Percentiles rank a stretch among this genome's conserved stretches.
phyloP scores from a whole-genome alignment of 2,113 vertebrate species.

The Dissostichus mawsoni region DNA sequence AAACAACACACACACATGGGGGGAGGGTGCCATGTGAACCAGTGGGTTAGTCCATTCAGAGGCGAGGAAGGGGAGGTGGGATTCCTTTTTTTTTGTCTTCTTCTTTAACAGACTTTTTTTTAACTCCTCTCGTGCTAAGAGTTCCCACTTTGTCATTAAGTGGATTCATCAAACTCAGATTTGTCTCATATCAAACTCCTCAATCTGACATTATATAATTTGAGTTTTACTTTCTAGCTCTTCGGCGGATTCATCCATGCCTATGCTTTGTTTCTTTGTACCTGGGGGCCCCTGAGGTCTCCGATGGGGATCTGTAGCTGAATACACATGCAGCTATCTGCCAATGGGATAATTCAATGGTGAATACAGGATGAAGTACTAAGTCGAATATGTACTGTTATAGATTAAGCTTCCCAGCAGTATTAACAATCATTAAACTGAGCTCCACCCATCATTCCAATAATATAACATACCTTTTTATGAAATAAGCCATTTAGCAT shows the following conservation, averaged over 20 bases:
- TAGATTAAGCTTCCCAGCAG: too few relatives aligned
- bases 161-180: neutral
- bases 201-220: neutral
- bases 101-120: slow-evolving; percentile 36
- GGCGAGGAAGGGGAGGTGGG: slow-evolving; percentile 39
- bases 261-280: slow-evolving; percentile 44
- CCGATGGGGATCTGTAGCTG: slow-evolving; percentile 1
- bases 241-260: slow-evolving; percentile 21
- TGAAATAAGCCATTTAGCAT: neutral
- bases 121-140: slow-evolving; percentile 17
- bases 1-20: slow-evolving; percentile 66
- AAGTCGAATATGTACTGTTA: neutral
- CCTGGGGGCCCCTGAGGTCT: slow-evolving; percentile 45
- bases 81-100: neutral
- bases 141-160: neutral
- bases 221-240: neutral
- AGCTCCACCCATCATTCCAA: too few relatives aligned
- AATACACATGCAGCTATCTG: neutral
- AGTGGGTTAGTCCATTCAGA: slow-evolving; percentile 71
- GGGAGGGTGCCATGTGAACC: slow-evolving; percentile 82
- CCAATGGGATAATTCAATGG: neutral
- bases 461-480: too few relatives aligned
- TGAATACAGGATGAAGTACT: neutral
- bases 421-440: too few relatives aligned
- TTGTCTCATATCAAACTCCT: neutral